Evolutionary conservation across 2,113 vertebrate species (phyloP), one percentile per base, ranked within the genome.

Genomic region (Calidris pugnax): DNA sequence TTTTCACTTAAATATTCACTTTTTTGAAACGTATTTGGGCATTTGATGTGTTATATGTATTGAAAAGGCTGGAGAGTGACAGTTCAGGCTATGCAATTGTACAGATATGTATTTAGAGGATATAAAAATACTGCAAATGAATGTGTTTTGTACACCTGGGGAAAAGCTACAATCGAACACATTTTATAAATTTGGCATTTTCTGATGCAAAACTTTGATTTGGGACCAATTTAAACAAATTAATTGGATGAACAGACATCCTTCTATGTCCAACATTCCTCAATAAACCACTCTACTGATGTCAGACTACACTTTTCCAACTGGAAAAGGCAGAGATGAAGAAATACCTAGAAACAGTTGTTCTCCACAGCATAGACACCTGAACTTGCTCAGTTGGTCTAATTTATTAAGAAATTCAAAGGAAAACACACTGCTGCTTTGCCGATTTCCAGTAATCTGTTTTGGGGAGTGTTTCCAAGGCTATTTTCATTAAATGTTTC

Each of bases 401-500:
- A 27, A 28, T 74, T 80, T 66, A 53, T 74, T 53, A 69, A 43
- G 37, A 81, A 53, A 77, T 84, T 50, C 68, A 77, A 92, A 56
- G 60, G 18, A 73, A 80, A 93, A 47, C n/a, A 87, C 39, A 48
- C 8, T 59, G 17, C n/a, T 41, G 35, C 51, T 96, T 57, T 91
- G 43, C 37, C 4, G 1, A 19, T 63, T 88, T 69, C 67, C 59
- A 91, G 51, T 59, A 81, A 89, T 21, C 41, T n/a, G 12, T 8
- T 86, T 69, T 47, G 41, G 82, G 68, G 27, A 77, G n/a, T 66
- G 30, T 87, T 96, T 93, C 71, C 48, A 94, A 91, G 69, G 76
- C 33, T 67, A 39, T 87, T 96, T 94, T 95, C 91, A 89, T 86
- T 69, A 96, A 90, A 67, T 43, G 51, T 22, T 74, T 55, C 68